Percentiles rank a stretch among this genome's conserved stretches.
These are phyloP conservation scores for Acomys russatus DNA, from an alignment of 2,797 vertebrate species.

Conservation along the genomic window DNA sequence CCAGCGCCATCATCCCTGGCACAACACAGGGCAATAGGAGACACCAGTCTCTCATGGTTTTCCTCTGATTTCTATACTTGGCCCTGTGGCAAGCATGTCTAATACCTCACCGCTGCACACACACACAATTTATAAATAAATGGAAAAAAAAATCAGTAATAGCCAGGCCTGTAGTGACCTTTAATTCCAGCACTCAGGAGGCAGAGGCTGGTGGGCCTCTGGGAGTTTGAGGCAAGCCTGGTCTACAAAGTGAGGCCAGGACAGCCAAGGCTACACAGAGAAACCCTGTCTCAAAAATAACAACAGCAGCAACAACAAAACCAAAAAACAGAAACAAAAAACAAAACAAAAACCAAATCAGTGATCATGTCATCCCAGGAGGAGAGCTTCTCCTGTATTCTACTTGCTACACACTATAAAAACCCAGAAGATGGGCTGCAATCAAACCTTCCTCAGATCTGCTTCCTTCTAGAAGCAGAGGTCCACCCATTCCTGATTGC, in stretches of 20 bases:
- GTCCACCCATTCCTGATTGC: neutral
- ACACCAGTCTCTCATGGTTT: neutral
- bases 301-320: neutral
- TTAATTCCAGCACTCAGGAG: neutral
- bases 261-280: neutral
- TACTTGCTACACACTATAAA: neutral
- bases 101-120: neutral
- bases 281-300: neutral
- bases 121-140: neutral
- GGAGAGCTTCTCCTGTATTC: neutral
- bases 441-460: neutral
- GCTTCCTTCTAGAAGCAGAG: neutral
- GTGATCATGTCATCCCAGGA: neutral
- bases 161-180: neutral
- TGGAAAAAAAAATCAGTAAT: neutral
- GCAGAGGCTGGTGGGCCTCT: neutral
- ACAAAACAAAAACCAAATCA: neutral
- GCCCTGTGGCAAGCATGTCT: neutral
- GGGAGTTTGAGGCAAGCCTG: neutral
- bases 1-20: neutral
- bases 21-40: neutral
- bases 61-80: neutral
- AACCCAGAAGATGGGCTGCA: neutral
- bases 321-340: no score
- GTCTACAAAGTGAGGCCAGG: neutral